Base-by-base conservation (phyloP, 37 sponge, comb jelly and placozoan genomes). In the Eunapius fragilis region DNA sequence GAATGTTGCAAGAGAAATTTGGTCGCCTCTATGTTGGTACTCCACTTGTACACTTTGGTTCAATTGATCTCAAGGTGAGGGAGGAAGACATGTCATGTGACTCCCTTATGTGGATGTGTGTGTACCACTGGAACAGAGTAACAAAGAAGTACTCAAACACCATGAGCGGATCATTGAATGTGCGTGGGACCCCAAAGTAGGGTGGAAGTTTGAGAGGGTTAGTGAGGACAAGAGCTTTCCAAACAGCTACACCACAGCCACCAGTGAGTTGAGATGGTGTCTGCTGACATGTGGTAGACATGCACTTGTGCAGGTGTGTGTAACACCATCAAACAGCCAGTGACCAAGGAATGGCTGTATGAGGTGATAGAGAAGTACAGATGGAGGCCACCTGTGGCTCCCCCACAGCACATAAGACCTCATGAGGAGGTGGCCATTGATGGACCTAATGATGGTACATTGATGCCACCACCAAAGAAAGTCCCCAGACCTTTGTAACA, bases 91-190 rank as follows among this genome's bases (percentile, higher is more conserved):
- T n/a, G n/a, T n/a, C n/a, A n/a, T n/a, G n/a, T 11, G 47, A 45
- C 47, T 58, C 14, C 58, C 58, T 58, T 58, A 58, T 58, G 14
- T 58, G 58, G 58, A 58, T 58, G 47, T 45, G 9, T 9, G 47
- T 45, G 47, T 11, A 45, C 4, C n/a, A n/a, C n/a, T n/a, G n/a
- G n/a, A 58, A 17, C 72, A 88, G 87, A 68, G 37, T 5, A 86
- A 89, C 67, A 98, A 84, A 78, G 96, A 95, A 79, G 80, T 86
- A 1, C 79, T 71, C 72, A 82, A 93, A 67, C 75, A 92, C 25
- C 87, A 95, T 84, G 85, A 93, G 4, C 90, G 91, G 23, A 99
- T 99, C n/a, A 80, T 99, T 17, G 99, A 99, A 87, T 99, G 99
- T 76, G 80, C 74, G 31, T 96, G 91, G 92, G 92, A 91, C 71